phyloP scores from a whole-genome alignment of 1,140 invertebrate genomes.

The Drosophila mayri region DNA sequence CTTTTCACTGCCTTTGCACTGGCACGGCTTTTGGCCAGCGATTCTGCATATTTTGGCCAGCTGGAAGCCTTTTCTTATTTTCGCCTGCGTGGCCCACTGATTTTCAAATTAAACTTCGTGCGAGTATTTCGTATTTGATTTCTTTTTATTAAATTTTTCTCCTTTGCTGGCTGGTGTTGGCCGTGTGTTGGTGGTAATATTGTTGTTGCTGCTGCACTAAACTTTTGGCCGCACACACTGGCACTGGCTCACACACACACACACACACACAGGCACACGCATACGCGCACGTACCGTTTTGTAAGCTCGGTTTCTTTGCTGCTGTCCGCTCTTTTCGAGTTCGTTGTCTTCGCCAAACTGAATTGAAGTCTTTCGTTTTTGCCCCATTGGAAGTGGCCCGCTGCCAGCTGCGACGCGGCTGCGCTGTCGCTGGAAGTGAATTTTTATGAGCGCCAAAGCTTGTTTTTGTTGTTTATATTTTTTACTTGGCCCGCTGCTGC shows the following conservation, averaged over 20 bases:
- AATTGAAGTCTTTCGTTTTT: slow-evolving; percentile 85
- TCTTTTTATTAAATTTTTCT: slow-evolving; percentile 65
- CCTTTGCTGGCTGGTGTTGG: slow-evolving; percentile 49
- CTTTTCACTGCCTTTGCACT: slow-evolving; percentile 41
- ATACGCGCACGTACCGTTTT: slow-evolving; percentile 81
- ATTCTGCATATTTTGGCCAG: slow-evolving; percentile 25
- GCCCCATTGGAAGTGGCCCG: slow-evolving; percentile 74
- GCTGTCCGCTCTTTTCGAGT: slow-evolving; percentile 75
- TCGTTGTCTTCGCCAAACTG: slow-evolving; percentile 84
- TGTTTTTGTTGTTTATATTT: slow-evolving; percentile 40
- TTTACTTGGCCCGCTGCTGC: slow-evolving; percentile 27
- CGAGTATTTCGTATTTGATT: slow-evolving; percentile 59
- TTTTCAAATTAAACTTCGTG: slow-evolving; percentile 54
- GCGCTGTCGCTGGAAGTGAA: slow-evolving; percentile 58
- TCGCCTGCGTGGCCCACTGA: slow-evolving; percentile 69
- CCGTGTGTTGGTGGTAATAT: slow-evolving; percentile 31
- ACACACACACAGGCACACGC: slow-evolving; percentile 46
- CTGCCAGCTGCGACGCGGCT: slow-evolving; percentile 26
- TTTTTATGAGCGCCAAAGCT: slow-evolving; percentile 54
- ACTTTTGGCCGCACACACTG: slow-evolving; percentile 59
- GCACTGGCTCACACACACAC: slow-evolving; percentile 30
- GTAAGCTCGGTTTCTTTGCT: slow-evolving; percentile 47
- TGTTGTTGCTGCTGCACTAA: slow-evolving; percentile 65
- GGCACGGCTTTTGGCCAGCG: slow-evolving; percentile 10
- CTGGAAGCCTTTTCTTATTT: slow-evolving; percentile 20